Percentiles rank a stretch among this genome's conserved stretches.
Conservation (phyloP, 2,113 vertebrate genomes). For the Gnathonemus longibarbis region DNA sequence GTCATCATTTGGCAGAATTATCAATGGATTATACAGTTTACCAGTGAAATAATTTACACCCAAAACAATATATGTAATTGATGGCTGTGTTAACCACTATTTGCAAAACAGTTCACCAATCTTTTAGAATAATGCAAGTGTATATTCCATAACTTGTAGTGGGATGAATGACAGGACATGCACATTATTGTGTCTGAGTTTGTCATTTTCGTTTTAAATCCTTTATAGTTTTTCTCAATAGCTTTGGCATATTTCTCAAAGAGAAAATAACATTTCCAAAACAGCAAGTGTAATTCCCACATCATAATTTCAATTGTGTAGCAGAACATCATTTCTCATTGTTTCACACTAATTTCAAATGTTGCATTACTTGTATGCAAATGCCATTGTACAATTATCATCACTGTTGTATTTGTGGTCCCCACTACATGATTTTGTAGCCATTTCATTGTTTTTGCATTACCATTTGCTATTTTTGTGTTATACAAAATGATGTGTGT, state of each 20-base stretch:
- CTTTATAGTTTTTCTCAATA: background rate
- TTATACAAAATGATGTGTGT: background rate
- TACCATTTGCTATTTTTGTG: background rate
- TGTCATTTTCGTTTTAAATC: background rate
- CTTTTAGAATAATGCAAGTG: background rate
- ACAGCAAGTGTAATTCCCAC: background rate
- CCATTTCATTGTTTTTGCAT: background rate
- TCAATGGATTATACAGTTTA: background rate
- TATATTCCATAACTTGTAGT: background rate
- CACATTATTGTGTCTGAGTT: background rate
- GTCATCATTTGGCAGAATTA: background rate
- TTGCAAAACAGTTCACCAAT: background rate
- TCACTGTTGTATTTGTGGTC: background rate
- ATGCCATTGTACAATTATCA: background rate
- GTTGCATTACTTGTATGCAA: background rate
- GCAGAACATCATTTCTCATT: background rate
- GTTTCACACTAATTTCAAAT: background rate
- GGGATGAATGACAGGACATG: background rate
- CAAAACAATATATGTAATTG: background rate
- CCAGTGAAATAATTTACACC: background rate
- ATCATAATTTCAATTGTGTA: background rate
- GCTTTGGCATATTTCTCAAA: background rate
- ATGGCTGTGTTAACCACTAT: background rate
- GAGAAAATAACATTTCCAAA: background rate
- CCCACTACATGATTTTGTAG: background rate